Percentiles rank a stretch among this genome's conserved stretches.
These are phyloP conservation scores for Calliscelio sp. DNA, from an alignment of 2,888 invertebrate species.

Conservation along the genomic window DNA sequence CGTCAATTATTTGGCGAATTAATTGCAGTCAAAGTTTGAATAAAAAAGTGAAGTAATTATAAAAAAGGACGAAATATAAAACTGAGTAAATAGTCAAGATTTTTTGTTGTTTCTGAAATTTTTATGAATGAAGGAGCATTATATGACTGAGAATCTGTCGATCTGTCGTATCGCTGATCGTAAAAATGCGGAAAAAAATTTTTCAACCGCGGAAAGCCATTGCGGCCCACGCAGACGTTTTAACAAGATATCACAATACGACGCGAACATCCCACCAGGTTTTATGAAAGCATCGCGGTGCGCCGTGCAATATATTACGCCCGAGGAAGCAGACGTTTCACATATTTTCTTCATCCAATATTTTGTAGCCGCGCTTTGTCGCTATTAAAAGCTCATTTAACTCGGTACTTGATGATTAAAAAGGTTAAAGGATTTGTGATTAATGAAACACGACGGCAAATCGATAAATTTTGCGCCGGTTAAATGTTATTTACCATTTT, in stretches of 20 bases:
- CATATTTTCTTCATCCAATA: conserved; percentile 52
- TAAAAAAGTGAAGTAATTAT: not conserved
- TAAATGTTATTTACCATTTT: conserved; percentile 22
- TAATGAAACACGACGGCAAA: conserved; percentile 33
- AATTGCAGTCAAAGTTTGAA: not conserved
- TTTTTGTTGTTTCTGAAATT: too few relatives aligned
- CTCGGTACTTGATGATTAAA: conserved; percentile 44
- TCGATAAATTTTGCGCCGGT: conserved; percentile 30
- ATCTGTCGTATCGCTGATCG: not conserved
- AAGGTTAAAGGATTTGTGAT: conserved; percentile 47
- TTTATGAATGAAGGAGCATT: too few relatives aligned
- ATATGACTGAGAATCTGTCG: conserved; percentile 6
- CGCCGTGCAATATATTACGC: conserved; percentile 37
- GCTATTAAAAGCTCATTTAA: conserved; percentile 52
- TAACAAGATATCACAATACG: conserved; percentile 58
- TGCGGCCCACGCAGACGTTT: conserved; percentile 44
- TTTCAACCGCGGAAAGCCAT: conserved; percentile 20
- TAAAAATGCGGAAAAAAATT: conserved; percentile 14
- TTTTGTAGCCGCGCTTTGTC: conserved; percentile 11
- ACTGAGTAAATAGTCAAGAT: too few relatives aligned
- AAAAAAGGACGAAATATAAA: too few relatives aligned
- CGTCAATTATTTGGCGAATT: conserved; percentile 21
- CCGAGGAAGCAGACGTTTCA: conserved; percentile 37
- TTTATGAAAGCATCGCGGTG: conserved; percentile 46
- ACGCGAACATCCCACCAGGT: conserved; percentile 38